A percentile compares a stretch with the other conserved stretches of the same genome.
Evolutionary conservation across 2,797 vertebrate species (phyloP).

Genomic region (Mionectes olivaceus): DNA sequence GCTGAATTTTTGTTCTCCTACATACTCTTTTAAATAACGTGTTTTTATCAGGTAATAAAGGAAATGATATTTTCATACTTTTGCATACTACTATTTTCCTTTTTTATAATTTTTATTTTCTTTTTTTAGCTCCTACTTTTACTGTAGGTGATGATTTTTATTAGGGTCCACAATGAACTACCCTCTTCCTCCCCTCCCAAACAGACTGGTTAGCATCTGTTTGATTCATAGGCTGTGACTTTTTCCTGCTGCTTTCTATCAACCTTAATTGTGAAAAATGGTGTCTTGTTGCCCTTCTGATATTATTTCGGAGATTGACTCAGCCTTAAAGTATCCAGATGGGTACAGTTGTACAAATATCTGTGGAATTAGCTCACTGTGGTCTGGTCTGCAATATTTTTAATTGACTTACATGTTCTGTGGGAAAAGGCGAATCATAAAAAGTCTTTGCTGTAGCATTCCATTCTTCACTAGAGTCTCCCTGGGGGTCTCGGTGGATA

Average conservation of each 20-base stretch:
- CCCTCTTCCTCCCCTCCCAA: conserved; percentile 66
- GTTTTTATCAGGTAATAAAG: background rate
- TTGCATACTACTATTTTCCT: background rate
- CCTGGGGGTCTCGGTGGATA: conserved; percentile 73
- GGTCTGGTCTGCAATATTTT: conserved; percentile 79
- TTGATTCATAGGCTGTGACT: conserved; percentile 84
- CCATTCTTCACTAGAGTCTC: conserved; percentile 79
- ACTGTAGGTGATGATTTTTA: conserved; percentile 66
- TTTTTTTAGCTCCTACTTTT: background rate
- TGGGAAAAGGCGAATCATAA: conserved; percentile 83
- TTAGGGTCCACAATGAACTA: conserved; percentile 63
- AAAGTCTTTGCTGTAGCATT: conserved; percentile 80
- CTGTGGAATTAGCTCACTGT: conserved; percentile 82
- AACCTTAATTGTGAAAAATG: conserved; percentile 85
- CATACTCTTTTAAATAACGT: background rate
- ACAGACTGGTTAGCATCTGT: conserved; percentile 76
- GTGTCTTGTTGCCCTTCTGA: conserved; percentile 81
- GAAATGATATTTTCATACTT: background rate
- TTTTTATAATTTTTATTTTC: too few species aligned
- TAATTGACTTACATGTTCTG: conserved; percentile 87
- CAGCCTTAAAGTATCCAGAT: conserved; percentile 83
- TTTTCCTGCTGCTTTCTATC: conserved; percentile 89
- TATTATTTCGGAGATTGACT: conserved; percentile 83
- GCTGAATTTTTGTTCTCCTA: background rate
- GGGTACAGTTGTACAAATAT: conserved; percentile 80